These are phyloP conservation scores for Ennomos fuscantarius DNA, from an alignment of 2,888 invertebrate genomes.

Conservation along the genomic window DNA sequence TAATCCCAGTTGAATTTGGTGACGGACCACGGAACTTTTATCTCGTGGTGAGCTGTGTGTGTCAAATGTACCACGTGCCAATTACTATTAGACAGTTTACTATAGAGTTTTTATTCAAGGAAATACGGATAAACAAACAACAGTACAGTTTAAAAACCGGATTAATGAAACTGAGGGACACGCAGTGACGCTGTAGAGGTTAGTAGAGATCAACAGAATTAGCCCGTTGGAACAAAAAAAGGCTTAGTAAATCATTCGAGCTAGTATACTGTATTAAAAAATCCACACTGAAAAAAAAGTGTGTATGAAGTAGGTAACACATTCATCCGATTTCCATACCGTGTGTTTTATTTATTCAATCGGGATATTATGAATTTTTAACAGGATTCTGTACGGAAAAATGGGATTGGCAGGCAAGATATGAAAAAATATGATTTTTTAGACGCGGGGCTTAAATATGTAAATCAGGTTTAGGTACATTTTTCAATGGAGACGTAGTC, in stretches of 20 bases:
- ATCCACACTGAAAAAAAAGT: slow-evolving; percentile 5
- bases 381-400: slow-evolving; percentile 27
- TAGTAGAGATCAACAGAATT: no score
- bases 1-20: no score
- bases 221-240: not conserved
- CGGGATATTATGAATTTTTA: slow-evolving; percentile 41
- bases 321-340: slow-evolving; percentile 38
- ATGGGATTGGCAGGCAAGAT: slow-evolving; percentile 10
- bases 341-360: slow-evolving; percentile 35
- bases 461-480: slow-evolving; percentile 19
- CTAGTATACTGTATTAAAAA: not conserved
- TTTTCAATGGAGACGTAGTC: slow-evolving; percentile 11
- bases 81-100: no score
- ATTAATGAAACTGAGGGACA: no score
- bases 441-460: slow-evolving; percentile 21
- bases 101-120: no score
- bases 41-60: no score
- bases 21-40: no score
- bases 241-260: not conserved
- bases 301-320: slow-evolving; percentile 27
- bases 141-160: no score
- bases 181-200: no score
- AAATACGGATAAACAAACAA: no score
- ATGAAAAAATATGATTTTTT: slow-evolving; percentile 10
- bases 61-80: no score